Evolutionary conservation across 2,888 invertebrate species (phyloP).

Genomic region (Caenorhabditis sp.): DNA sequence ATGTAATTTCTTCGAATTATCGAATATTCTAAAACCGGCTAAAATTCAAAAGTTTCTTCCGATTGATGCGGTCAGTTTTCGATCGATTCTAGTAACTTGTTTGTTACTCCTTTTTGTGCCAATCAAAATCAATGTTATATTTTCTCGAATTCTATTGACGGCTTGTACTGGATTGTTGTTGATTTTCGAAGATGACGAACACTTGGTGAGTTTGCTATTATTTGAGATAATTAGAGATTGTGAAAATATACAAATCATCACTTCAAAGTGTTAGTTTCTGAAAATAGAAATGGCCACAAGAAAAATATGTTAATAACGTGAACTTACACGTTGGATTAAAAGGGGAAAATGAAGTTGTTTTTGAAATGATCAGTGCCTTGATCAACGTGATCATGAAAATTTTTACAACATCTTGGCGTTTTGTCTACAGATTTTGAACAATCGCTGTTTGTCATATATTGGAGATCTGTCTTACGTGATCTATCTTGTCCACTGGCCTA

Average conservation of each 20-base stretch:
- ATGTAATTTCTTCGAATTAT: constrained; percentile 18
- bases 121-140: constrained; percentile 2
- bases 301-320: too few relatives aligned
- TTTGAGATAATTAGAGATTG: neutral
- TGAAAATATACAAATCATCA: too few relatives aligned
- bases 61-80: constrained; percentile 3
- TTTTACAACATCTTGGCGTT: too few relatives aligned
- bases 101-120: constrained; percentile 14
- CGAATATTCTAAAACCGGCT: neutral
- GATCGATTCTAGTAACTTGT: neutral
- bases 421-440: constrained; percentile 15
- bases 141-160: constrained; percentile 16
- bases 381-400: too few relatives aligned
- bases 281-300: too few relatives aligned
- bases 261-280: too few relatives aligned
- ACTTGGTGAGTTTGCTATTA: constrained; percentile 4
- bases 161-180: constrained; percentile 11
- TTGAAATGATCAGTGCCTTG: too few relatives aligned
- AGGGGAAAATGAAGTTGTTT: too few relatives aligned
- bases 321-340: too few relatives aligned
- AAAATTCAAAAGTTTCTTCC: neutral
- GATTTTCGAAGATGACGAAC: constrained; percentile 2
- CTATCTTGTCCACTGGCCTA: constrained; percentile 27
- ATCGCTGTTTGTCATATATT: neutral
- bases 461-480: constrained; percentile 18